Evolutionary conservation across 2,797 vertebrate genomes (phyloP).

Genomic region (Poeciliopsis gracilis): DNA sequence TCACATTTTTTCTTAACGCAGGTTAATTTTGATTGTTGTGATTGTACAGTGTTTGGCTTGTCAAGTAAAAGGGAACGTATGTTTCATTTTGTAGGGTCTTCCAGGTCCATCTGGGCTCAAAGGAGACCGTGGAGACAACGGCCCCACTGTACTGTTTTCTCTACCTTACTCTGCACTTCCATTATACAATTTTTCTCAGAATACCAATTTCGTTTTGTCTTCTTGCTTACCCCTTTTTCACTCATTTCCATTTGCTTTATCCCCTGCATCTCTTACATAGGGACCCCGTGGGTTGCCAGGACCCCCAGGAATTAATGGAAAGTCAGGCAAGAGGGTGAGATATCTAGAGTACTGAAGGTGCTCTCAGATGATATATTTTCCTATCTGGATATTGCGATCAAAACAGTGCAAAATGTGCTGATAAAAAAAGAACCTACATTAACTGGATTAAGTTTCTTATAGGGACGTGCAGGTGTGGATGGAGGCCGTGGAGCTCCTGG

Average conservation of each 20-base stretch:
- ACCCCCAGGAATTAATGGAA: conserved; percentile 80
- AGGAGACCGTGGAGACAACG: conserved; percentile 76
- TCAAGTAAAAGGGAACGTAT: neutral
- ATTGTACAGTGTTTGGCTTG: neutral
- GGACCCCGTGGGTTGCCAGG: conserved; percentile 86
- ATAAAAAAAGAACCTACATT: conserved; percentile 19
- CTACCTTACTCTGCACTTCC: conserved; percentile 11
- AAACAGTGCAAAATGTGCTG: conserved; percentile 15
- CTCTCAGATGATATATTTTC: conserved; percentile 10
- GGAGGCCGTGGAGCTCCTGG: conserved; percentile 89
- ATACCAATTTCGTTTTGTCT: conserved; percentile 39
- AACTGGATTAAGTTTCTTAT: conserved; percentile 37
- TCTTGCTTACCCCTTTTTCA: conserved; percentile 27
- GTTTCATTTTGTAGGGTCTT: conserved; percentile 75
- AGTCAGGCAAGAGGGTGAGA: conserved; percentile 87
- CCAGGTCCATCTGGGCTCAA: conserved; percentile 82
- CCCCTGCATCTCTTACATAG: conserved; percentile 62
- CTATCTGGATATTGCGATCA: conserved; percentile 16
- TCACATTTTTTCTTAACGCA: neutral
- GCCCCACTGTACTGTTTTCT: conserved; percentile 64
- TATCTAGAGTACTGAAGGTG: conserved; percentile 15
- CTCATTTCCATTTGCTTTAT: conserved; percentile 23
- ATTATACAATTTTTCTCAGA: conserved; percentile 8
- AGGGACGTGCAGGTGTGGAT: conserved; percentile 88
- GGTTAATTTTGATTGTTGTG: conserved; percentile 7